phyloP scores from a whole-genome alignment of 2,113 vertebrate genomes.

The Xiphorhynchus elegans region DNA sequence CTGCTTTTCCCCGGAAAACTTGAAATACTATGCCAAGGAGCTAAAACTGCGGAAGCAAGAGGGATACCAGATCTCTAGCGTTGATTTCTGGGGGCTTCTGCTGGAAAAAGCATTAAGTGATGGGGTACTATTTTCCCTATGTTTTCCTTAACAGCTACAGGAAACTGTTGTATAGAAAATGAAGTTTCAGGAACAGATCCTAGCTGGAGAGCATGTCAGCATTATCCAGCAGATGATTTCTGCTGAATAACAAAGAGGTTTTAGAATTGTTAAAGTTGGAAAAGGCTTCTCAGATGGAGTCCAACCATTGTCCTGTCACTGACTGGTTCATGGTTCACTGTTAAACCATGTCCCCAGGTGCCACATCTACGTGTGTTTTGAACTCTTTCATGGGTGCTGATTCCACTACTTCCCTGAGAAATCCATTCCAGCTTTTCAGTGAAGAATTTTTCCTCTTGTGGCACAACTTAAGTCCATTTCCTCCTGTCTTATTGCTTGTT shows the following conservation, averaged over 20 bases:
- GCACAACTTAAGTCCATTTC: neutral
- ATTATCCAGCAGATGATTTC: neutral
- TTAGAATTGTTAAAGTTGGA: neutral
- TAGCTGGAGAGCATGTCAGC: neutral
- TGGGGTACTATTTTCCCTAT: neutral
- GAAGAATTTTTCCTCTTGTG: neutral
- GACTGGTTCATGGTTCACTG: neutral
- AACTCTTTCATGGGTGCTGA: neutral
- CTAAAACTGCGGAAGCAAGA: constrained; percentile 61
- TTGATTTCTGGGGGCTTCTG: constrained; percentile 79
- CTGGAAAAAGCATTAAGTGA: constrained; percentile 68
- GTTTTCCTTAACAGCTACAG: neutral
- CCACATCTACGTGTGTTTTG: neutral
- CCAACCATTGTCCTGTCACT: neutral
- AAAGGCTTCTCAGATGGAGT: neutral
- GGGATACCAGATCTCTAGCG: constrained; percentile 62
- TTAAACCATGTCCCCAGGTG: neutral
- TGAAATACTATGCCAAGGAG: constrained; percentile 64
- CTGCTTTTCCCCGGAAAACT: constrained; percentile 61
- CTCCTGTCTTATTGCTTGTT: neutral
- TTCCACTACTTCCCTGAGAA: neutral
- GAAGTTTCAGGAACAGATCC: neutral
- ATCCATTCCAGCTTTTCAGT: neutral
- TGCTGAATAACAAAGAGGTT: neutral
- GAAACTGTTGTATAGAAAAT: neutral